Evolutionary conservation across 2,113 vertebrate genomes (phyloP).

Genomic region (Rhagologus leucostigma): DNA sequence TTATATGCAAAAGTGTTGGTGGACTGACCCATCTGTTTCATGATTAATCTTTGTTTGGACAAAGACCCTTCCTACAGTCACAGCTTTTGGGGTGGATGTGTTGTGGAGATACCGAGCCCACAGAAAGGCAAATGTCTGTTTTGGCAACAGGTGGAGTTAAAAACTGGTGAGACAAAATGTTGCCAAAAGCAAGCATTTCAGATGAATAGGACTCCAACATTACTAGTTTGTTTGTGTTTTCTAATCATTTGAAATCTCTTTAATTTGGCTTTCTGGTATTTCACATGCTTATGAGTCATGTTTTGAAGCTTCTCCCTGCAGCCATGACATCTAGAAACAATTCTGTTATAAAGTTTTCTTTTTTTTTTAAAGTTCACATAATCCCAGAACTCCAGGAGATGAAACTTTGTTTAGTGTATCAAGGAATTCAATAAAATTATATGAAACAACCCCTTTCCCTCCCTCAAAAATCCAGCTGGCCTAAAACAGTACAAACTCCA

Average conservation of each 20-base stretch:
- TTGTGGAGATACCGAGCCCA: not conserved
- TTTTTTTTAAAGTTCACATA: not conserved
- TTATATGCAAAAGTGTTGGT: not conserved
- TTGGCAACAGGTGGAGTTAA: not conserved
- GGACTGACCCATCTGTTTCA: not conserved
- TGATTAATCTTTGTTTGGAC: not conserved
- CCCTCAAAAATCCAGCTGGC: not conserved
- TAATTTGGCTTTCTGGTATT: constrained; percentile 26
- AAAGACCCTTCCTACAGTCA: not conserved
- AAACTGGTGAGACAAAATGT: not conserved
- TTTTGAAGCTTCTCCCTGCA: constrained; percentile 3
- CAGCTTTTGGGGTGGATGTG: not conserved
- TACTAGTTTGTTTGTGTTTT: not conserved
- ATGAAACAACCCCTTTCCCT: not conserved
- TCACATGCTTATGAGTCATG: not conserved
- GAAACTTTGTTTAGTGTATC: not conserved
- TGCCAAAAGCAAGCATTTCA: not conserved
- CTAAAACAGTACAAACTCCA: not conserved
- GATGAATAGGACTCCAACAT: not conserved
- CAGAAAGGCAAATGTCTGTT: not conserved
- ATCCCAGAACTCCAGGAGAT: not conserved
- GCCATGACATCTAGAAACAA: not conserved
- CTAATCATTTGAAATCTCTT: not conserved
- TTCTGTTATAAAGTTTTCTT: not conserved
- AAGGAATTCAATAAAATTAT: not conserved